Percentiles rank a stretch among this genome's conserved stretches.
Conservation (phyloP, 2,888 invertebrate genomes). For the Cylindroiulus punctatus region DNA sequence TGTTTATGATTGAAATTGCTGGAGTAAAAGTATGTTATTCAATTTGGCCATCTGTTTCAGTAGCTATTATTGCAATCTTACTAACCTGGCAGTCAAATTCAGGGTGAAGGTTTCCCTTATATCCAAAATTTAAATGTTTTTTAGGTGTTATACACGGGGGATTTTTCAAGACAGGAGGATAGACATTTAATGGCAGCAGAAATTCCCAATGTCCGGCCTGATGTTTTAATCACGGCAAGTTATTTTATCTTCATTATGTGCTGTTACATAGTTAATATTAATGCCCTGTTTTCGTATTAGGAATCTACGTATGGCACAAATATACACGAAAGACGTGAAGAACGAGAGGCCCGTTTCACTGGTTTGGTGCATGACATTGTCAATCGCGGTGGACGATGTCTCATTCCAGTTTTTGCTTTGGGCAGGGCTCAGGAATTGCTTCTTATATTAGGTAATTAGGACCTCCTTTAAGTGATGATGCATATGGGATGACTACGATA, state of each 20-base stretch:
- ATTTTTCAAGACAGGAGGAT: constrained; percentile 98
- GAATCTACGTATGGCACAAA: constrained; percentile 99
- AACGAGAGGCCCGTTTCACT: constrained; percentile 94
- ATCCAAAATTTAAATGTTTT: constrained; percentile 18
- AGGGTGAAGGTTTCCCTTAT: background rate
- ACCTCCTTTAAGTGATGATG: no score
- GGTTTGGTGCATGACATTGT: constrained; percentile 95
- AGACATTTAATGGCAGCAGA: constrained; percentile 99
- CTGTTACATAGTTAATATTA: background rate
- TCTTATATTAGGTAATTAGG: constrained; percentile 77
- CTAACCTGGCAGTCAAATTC: no score
- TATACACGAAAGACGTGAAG: constrained; percentile 97
- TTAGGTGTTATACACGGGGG: constrained; percentile 89
- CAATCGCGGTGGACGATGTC: constrained; percentile 93
- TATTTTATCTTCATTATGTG: background rate
- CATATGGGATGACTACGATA: background rate
- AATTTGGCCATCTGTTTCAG: background rate
- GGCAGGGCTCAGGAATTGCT: constrained; percentile 96
- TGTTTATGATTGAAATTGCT: constrained; percentile 99
- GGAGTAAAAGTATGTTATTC: constrained; percentile 78
- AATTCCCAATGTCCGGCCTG: constrained; percentile 94
- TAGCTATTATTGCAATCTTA: background rate
- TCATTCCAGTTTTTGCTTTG: constrained; percentile 98
- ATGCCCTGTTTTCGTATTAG: constrained; percentile 66
- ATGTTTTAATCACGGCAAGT: constrained; percentile 91